Evolutionary conservation across 2,113 vertebrate genomes (phyloP).

Genomic region (Acanthisitta chloris): DNA sequence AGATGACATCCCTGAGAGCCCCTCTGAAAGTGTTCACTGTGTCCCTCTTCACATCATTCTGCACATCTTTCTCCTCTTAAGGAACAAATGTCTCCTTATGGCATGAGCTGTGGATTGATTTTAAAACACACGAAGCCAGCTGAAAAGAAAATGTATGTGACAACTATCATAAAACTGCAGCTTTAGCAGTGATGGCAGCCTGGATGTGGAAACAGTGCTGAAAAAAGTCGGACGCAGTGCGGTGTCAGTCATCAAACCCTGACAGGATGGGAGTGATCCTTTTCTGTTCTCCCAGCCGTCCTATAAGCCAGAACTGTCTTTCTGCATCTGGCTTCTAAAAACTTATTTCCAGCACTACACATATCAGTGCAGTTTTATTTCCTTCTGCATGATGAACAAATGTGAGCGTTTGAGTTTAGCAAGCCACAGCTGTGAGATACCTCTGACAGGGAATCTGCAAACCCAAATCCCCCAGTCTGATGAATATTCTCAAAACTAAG

Average conservation of each 20-base stretch:
- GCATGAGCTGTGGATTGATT: neutral
- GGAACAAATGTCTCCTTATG: neutral
- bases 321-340: neutral
- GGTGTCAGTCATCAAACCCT: neutral
- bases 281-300: neutral
- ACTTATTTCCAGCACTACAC: neutral
- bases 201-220: neutral
- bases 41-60: neutral
- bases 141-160: neutral
- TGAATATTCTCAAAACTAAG: slow-evolving; percentile 14
- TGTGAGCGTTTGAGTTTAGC: neutral
- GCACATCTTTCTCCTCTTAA: neutral
- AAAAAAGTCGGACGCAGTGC: neutral
- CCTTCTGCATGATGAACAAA: neutral
- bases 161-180: neutral
- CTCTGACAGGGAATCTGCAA: slow-evolving; percentile 4
- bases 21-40: neutral
- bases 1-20: neutral
- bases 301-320: slow-evolving; percentile 35
- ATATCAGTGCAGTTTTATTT: neutral
- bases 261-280: neutral
- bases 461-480: neutral
- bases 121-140: neutral
- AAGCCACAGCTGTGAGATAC: slow-evolving; percentile 6
- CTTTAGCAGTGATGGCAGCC: neutral